Percentiles rank a stretch among this genome's conserved stretches.
Conservation (phyloP, 2,888 invertebrate species). For the Andrena fulva region DNA sequence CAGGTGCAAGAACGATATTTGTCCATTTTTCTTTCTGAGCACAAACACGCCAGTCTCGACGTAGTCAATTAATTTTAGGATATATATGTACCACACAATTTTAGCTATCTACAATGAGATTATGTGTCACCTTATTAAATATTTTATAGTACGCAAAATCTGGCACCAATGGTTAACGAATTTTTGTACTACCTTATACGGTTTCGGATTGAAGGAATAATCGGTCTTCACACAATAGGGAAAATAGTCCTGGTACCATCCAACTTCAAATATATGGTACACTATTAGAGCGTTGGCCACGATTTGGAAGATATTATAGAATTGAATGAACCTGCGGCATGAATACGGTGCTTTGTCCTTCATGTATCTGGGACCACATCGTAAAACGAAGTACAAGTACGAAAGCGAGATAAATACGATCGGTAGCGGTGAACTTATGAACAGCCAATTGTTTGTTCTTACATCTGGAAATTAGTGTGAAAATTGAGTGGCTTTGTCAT, state of each 20-base stretch:
- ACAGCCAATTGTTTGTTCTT: slow-evolving; percentile 1
- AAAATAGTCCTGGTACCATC: slow-evolving; percentile 13
- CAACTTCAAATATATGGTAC: slow-evolving; percentile 84
- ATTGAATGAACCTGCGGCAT: slow-evolving; percentile 88
- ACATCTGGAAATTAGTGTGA: too few species aligned
- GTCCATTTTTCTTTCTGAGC: slow-evolving; percentile 89
- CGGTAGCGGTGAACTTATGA: slow-evolving; percentile 86
- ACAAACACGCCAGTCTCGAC: slow-evolving; percentile 90
- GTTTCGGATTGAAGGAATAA: background rate
- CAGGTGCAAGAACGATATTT: slow-evolving; percentile 84
- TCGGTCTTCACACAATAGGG: background rate
- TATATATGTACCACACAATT: slow-evolving; percentile 86
- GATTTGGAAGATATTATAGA: slow-evolving; percentile 92
- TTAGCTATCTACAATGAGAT: slow-evolving; percentile 69
- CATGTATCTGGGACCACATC: slow-evolving; percentile 90
- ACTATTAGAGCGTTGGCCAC: slow-evolving; percentile 86
- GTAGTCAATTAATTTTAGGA: slow-evolving; percentile 86
- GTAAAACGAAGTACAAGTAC: slow-evolving; percentile 87
- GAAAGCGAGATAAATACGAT: slow-evolving; percentile 84
- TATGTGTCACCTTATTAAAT: background rate
- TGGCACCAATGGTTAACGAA: background rate
- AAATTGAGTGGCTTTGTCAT: too few species aligned
- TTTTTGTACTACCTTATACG: slow-evolving; percentile 1
- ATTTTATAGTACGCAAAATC: background rate
- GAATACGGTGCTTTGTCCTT: slow-evolving; percentile 88